A percentile compares a stretch with the other conserved stretches of the same genome.
Conservation (phyloP, 2,797 vertebrate species). For the Lophura swinhoii region DNA sequence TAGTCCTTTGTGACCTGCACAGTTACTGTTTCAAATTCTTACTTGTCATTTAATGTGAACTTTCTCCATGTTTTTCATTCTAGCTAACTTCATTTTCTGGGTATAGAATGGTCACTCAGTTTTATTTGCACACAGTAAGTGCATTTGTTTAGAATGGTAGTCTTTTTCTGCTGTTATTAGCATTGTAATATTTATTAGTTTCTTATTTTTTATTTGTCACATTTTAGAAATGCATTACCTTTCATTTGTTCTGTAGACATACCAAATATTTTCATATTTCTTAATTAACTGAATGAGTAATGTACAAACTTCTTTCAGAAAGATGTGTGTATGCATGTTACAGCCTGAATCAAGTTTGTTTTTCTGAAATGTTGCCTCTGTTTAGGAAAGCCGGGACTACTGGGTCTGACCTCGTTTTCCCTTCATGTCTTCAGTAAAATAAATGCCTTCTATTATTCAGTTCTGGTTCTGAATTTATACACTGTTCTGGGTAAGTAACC, state of each 20-base stretch:
- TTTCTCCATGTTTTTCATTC: constrained; percentile 14
- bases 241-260: neutral
- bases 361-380: constrained; percentile 51
- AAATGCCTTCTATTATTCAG: constrained; percentile 87
- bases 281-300: neutral
- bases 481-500: constrained; percentile 89
- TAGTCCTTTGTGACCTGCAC: neutral
- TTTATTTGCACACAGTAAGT: constrained; percentile 26
- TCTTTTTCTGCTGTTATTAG: neutral
- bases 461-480: constrained; percentile 91
- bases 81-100: constrained; percentile 32
- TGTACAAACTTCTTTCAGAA: neutral
- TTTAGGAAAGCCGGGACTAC: constrained; percentile 78
- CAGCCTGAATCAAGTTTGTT: neutral
- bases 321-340: neutral
- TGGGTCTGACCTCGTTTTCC: constrained; percentile 81
- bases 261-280: neutral
- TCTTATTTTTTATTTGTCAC: neutral
- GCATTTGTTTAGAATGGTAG: constrained; percentile 7
- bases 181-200: neutral
- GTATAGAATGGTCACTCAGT: neutral
- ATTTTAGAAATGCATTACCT: neutral
- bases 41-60: neutral
- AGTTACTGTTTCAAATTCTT: neutral
- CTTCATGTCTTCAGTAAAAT: constrained; percentile 90